Base-by-base conservation (phyloP, 2,797 vertebrate genomes). In the Paramormyrops hopkinsi region DNA sequence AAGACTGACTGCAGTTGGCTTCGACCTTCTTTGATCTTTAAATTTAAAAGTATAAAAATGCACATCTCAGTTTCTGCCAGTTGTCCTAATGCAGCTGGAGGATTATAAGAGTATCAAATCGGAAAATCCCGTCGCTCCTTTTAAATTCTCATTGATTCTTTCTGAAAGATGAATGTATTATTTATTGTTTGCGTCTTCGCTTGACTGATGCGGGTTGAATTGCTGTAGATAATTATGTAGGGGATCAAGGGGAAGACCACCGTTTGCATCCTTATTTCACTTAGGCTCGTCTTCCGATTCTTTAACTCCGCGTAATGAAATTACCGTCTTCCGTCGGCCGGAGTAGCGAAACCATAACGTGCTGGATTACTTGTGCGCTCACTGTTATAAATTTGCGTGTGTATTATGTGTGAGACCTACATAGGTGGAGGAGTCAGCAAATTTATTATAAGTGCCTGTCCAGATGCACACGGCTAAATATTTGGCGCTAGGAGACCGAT, bases 151-250 rank as follows among this genome's bases (percentile, higher is more conserved):
- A 56, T 56, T 59, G 86, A 87, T 56, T 87, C 33, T n/a, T 59
- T 37, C 14, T 87, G 53, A 56, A 56, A 59, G 29, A n/a, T 85
- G 6, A 37, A 87, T 87, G 8, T 87, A 86, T 86, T 86, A 86
- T 86, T 86, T 86, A 86, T 86, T 86, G 53, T 87, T 59, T 56
- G 51, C 33, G 54, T 59, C 51, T 41, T 87, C 33, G 14, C 53
- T 37, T 56, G 86, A 87, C 14, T 87, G 51, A 59, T 56, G 37
- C 25, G 33, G 17, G 51, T 56, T n/a, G 53, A 87, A 87, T 87
- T 56, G 29, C 17, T 59, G 33, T 56, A 87, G 17, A 56, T 56
- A 87, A 41, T 56, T 87, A 87, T 9, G 7, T 11, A 59, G 53
- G 17, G 53, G 86, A 59, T 59, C 53, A 56, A 59, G 14, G 17